Evolutionary conservation across 2,797 vertebrate species (phyloP), one percentile per base, ranked within the genome.

Genomic region (Aulostomus chinensis): DNA sequence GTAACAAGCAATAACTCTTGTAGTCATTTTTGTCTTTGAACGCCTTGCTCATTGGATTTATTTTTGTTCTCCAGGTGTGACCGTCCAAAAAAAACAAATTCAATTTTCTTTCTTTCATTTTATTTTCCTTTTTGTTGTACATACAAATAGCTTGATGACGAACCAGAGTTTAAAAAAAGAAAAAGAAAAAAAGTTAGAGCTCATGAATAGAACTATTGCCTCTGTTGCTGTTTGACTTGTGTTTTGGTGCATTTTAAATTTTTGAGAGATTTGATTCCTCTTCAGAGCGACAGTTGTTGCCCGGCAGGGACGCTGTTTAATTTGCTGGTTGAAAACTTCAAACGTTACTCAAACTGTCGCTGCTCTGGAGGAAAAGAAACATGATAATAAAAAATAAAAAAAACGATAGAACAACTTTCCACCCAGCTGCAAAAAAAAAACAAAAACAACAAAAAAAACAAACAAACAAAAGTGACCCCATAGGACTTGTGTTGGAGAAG

Each of bases 1-100:
- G 85, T 87, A 89, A 88, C 65, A 79, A 93, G 91, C 91, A 93
- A 92, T 93, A 93, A 91, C 78, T 82, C 72, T 41, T 73, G 35
- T 79, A 61, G 61, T 76, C 18, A 7, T 59, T 64, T 73, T 75
- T 66, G 42, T 69, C 66, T 69, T 80, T 73, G 21, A 72, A 41
- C 56, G 48, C 41, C 47, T 37, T 10, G 4, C 17, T 33, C 9
- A 21, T 15, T 35, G n/a, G 13, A 13, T 34, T 18, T 25, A 26
- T 4, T 4, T 8, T 8, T 8, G 22, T 4, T 8, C 4, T 8
- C 22, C 22, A 24, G 22, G 55, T 59, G 68, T 67, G 68, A 76
- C 85, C 76, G 81, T 91, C 90, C 86, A 73, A 78, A 70, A 76
- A 79, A 68, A 68, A 59, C 70, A 75, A 72, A 58, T 61, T 58